Percentiles rank a stretch among this genome's conserved stretches.
phyloP scores from a whole-genome alignment of 2,797 vertebrate species.

The Cephalopachus bancanus region DNA sequence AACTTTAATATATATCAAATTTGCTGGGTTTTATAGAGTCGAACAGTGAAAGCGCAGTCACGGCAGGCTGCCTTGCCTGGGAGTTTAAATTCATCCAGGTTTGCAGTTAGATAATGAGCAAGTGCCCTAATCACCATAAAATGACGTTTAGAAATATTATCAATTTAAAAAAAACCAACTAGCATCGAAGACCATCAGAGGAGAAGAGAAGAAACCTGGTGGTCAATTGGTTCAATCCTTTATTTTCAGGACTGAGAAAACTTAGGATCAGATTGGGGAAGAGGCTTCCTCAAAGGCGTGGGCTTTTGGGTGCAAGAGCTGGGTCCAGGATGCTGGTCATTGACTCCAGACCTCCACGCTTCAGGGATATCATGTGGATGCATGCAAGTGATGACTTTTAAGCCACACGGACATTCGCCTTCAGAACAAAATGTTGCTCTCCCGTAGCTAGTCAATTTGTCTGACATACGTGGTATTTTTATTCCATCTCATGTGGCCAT shows the following conservation, averaged over 20 bases:
- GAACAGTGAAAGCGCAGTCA: background rate
- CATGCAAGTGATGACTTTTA: background rate
- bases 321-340: no score
- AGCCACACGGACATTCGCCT: background rate
- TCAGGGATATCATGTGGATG: background rate
- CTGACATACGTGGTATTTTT: background rate
- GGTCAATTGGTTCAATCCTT: background rate
- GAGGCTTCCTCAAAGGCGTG: background rate
- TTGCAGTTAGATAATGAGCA: slow-evolving; percentile 76
- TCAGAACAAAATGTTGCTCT: background rate
- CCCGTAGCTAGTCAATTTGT: background rate
- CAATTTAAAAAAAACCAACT: background rate
- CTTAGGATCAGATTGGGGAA: background rate
- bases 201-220: background rate
- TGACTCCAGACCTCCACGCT: background rate
- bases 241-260: slow-evolving; percentile 11
- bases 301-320: background rate
- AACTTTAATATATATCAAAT: slow-evolving; percentile 65
- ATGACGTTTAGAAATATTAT: background rate
- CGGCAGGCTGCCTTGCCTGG: background rate
- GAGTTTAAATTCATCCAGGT: slow-evolving; percentile 73
- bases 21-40: slow-evolving; percentile 60
- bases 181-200: background rate
- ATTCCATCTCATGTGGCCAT: background rate
- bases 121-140: slow-evolving; percentile 72